These are phyloP conservation scores for Andrena bicolor DNA, from an alignment of 2,888 invertebrate species.

Conservation along the genomic window DNA sequence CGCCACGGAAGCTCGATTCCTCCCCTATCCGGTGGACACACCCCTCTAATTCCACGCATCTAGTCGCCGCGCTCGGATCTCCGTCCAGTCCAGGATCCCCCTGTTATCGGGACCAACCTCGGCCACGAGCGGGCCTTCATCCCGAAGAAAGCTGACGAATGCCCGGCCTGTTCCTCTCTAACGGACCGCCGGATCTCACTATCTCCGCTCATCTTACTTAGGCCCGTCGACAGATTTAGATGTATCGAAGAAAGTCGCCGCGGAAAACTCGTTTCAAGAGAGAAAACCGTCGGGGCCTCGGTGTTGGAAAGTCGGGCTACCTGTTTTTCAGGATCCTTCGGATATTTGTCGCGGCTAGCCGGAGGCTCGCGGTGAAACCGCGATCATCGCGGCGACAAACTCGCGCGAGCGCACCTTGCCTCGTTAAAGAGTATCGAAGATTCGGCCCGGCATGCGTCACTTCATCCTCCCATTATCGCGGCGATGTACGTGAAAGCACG, in stretches of 20 bases:
- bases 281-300: slow-evolving; percentile 38
- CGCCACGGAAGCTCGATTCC: slow-evolving; percentile 1
- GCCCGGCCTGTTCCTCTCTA: background rate
- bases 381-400: slow-evolving; percentile 31
- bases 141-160: background rate
- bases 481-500: slow-evolving; percentile 61
- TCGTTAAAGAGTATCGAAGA: slow-evolving; percentile 34
- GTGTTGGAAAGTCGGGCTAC: slow-evolving; percentile 65
- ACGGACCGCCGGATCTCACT: background rate
- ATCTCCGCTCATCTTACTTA: slow-evolving; percentile 25
- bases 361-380: slow-evolving; percentile 18
- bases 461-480: slow-evolving; percentile 51
- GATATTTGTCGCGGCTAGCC: background rate
- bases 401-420: background rate
- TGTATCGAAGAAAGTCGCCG: slow-evolving; percentile 54
- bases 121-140: slow-evolving; percentile 3
- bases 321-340: slow-evolving; percentile 56
- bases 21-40: slow-evolving; percentile 6
- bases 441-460: slow-evolving; percentile 53
- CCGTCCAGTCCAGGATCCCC: background rate
- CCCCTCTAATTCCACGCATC: slow-evolving; percentile 26
- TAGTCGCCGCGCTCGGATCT: background rate
- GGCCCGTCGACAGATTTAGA: slow-evolving; percentile 24
- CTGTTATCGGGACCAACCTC: background rate
- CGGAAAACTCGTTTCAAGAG: slow-evolving; percentile 53